Evolutionary conservation across 2,113 vertebrate genomes (phyloP).

Genomic region (Pandion haliaetus): DNA sequence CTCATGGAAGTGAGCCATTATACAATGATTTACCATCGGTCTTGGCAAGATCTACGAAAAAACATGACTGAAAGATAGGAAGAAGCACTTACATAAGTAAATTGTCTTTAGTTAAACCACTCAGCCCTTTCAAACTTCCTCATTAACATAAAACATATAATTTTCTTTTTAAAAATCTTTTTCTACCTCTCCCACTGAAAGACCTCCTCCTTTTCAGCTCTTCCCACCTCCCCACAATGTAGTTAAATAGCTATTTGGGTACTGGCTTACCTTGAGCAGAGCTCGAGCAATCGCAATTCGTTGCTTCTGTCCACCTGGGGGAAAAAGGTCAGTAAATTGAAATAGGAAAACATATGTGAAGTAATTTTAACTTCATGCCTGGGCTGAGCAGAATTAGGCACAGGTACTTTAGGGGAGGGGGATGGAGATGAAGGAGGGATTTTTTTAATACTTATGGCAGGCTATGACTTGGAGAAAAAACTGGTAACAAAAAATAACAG

Average conservation of each 20-base stretch:
- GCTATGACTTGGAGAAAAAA: not conserved
- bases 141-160: not conserved
- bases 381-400: not conserved
- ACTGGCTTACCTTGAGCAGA: slow-evolving; percentile 86
- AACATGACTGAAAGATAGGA: not conserved
- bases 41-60: not conserved
- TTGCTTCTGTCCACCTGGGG: slow-evolving; percentile 94
- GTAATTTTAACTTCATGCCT: not conserved
- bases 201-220: not conserved
- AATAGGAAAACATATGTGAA: not conserved
- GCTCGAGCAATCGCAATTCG: slow-evolving; percentile 96
- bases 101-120: not conserved
- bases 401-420: not conserved
- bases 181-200: not conserved
- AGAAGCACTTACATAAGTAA: not conserved
- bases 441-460: not conserved
- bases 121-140: not conserved
- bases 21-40: not conserved
- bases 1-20: not conserved
- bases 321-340: not conserved
- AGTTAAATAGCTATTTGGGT: not conserved
- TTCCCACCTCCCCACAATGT: not conserved
- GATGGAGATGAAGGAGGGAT: not conserved
- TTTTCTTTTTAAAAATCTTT: not conserved
- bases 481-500: not conserved